Evolutionary conservation across 2,113 vertebrate genomes (phyloP).

Genomic region (Channa argus): DNA sequence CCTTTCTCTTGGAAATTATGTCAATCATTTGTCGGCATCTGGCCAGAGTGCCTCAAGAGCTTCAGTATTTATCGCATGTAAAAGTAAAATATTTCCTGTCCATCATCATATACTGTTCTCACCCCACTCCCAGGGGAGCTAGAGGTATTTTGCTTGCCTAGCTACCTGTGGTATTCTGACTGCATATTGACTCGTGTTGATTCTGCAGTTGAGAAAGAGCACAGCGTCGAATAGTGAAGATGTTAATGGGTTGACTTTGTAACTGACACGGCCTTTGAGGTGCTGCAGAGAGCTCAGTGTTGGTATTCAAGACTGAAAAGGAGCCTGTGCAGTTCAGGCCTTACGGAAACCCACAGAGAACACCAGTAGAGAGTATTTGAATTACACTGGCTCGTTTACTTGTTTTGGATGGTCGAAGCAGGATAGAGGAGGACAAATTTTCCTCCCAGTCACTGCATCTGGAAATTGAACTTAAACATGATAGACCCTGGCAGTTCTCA

Average conservation of each 20-base stretch:
- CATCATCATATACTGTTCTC: constrained; percentile 62
- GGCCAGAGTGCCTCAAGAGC: constrained; percentile 34
- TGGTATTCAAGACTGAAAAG: constrained; percentile 64
- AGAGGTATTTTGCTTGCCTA: constrained; percentile 45
- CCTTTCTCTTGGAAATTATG: constrained; percentile 65
- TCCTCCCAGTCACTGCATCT: constrained; percentile 46
- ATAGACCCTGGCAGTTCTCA: constrained; percentile 47
- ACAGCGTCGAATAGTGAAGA: constrained; percentile 59
- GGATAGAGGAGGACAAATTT: constrained; percentile 31
- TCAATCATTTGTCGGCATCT: constrained; percentile 67
- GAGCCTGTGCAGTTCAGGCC: constrained; percentile 28
- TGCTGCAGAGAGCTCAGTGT: constrained; percentile 44
- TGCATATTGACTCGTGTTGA: constrained; percentile 57
- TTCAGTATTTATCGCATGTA: constrained; percentile 61
- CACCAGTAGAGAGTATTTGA: constrained; percentile 47
- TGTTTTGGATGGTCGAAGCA: constrained; percentile 45
- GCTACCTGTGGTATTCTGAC: constrained; percentile 56
- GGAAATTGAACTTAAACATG: constrained; percentile 64
- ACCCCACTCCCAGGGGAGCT: constrained; percentile 33
- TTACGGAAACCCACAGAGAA: constrained; percentile 46
- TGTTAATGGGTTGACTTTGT: constrained; percentile 80
- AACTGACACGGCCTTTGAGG: constrained; percentile 70
- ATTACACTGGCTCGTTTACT: constrained; percentile 50
- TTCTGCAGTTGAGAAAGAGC: constrained; percentile 53
- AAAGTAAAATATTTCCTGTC: constrained; percentile 64